Evolutionary conservation across 1,140 invertebrate species (phyloP), one percentile per base, ranked within the genome.

Genomic region (Bacillus rossius): DNA sequence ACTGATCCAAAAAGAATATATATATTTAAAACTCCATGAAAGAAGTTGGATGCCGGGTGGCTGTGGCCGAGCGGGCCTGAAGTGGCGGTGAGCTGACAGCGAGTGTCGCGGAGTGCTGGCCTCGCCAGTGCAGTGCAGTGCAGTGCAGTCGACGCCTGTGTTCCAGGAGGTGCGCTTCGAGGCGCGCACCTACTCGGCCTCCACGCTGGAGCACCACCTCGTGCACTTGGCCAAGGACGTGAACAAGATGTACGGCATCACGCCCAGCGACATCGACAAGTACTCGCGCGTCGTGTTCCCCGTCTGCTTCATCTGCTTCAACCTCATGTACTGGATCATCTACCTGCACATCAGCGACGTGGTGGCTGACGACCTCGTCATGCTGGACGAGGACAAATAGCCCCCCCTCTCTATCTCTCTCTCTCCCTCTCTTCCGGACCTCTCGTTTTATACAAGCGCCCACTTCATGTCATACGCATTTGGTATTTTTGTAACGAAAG

Each of bases 141-240:
- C 40, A 40, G 2, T 26, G n/a, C n/a, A n/a, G n/a, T n/a, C n/a
- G n/a, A n/a, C n/a, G n/a, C n/a, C n/a, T 48, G 61, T 60, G 57
- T 67, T 78, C 78, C 88, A 94, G 90, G 90, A 94, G 84, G 91
- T 94, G 74, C 87, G 92, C 69, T 93, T 92, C 81, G 94, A 94
- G 80, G 89, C 93, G 56, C 89, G 93, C 77, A 91, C 94, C 80
- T 91, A 91, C 10, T 94, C 94, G 78, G 90, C 91, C 50, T 90
- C 89, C 23, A 91, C 90, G 2, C 78, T 94, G 60, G 91, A 94
- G 77, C 55, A 60, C 25, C 60, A 61, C 55, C 26, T 61, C 47
- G 23, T 60, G 19, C 57, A 29, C n/a, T 48, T 53, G 34, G 61
- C 57, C 49, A 64, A 64, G 51, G 75, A 78, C 64, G 65, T 77